A percentile compares a stretch with the other conserved stretches of the same genome.
These are phyloP conservation scores for Heteronetta atricapilla DNA, from an alignment of 2,113 vertebrate species.

Conservation along the genomic window DNA sequence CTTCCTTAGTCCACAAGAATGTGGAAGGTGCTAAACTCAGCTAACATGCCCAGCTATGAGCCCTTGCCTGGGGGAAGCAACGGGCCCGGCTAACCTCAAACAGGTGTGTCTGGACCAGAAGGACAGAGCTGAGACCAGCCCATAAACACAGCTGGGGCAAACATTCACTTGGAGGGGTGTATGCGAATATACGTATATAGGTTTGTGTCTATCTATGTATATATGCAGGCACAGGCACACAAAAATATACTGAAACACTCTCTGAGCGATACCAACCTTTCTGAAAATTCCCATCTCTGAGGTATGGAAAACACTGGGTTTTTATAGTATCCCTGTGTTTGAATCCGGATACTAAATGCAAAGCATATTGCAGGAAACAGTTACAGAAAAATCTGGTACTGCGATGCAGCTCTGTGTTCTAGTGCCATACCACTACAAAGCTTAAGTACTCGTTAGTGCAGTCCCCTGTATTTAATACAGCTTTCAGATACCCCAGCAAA, in stretches of 20 bases:
- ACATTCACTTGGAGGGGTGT: background rate
- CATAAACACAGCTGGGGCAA: background rate
- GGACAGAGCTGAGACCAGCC: background rate
- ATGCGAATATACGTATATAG: accelerated
- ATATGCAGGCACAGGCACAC: background rate
- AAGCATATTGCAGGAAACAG: constrained; percentile 69
- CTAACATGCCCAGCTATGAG: background rate
- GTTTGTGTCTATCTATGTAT: accelerated
- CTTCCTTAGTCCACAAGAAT: background rate
- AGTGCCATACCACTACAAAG: constrained; percentile 61
- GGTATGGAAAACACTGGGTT: constrained; percentile 27
- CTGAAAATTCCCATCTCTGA: background rate
- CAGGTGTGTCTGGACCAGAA: background rate
- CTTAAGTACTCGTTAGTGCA: background rate
- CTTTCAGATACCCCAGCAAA: background rate
- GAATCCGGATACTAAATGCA: constrained; percentile 45
- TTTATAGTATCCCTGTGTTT: constrained; percentile 48
- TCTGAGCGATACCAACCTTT: background rate
- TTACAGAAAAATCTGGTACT: constrained; percentile 45
- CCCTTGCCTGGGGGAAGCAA: background rate
- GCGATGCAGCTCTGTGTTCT: constrained; percentile 31
- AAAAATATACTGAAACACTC: background rate
- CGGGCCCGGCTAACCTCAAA: background rate
- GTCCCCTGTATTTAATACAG: background rate
- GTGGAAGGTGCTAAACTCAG: background rate